Evolutionary conservation across 2,113 vertebrate genomes (phyloP), one percentile per base, ranked within the genome.

Genomic region (Oryctolagus cuniculus): DNA sequence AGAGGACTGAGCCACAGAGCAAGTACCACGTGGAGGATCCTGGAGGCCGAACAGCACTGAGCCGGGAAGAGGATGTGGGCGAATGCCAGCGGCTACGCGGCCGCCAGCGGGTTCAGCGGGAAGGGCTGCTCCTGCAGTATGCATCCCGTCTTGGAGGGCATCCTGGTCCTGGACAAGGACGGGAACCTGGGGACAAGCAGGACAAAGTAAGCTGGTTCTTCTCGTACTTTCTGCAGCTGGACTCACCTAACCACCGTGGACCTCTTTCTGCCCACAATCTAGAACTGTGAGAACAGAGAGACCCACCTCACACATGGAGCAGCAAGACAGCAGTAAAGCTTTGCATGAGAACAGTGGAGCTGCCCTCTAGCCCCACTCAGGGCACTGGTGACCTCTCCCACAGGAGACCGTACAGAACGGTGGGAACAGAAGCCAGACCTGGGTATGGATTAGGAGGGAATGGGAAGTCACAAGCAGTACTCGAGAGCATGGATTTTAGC

Each of bases 141-240:
- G 63, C 38, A 27, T 31, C 31, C 64, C 51, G 19, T 96, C 84
- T 38, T 87, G 89, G 16, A 87, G 31, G 61, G 49, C 3, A 44
- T 81, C 86, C 81, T 70, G 90, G 77, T 88, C 36, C 78, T 58
- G 87, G 51, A 70, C 38, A 86, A 91, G 80, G 64, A 92, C 61
- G 25, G 96, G 88, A 87, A 92, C 93, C 96, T 97, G 73, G 53
- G 67, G 87, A 87, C 21, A 94, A 88, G 83, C 78, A 94, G 66
- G 87, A 93, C 12, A 61, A n/a, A 95, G 69, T 63, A 55, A 94
- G 53, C 17, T 79, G 51, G 55, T 51, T 81, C 31, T 38, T 70
- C 72, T 24, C 21, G 29, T 69, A 55, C 63, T 36, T 92, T 9
- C 58, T 86, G 89, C 81, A 94, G 80, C 92, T 4, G n/a, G 74